phyloP scores from a whole-genome alignment of 1,140 invertebrate species.

The Holcopasites calliopsidis region DNA sequence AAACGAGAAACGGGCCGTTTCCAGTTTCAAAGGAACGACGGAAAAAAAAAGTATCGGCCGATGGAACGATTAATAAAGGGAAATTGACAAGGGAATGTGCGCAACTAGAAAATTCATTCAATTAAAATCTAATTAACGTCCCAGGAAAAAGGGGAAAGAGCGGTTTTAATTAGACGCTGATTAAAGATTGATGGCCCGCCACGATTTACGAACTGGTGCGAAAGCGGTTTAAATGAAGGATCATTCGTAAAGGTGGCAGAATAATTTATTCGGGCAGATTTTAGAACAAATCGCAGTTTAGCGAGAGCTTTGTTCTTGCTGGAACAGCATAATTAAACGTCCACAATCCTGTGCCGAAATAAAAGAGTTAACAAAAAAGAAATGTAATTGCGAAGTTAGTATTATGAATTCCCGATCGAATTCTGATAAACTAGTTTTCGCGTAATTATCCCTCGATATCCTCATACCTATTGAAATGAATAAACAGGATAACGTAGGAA shows the following conservation, averaged over 20 bases:
- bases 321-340: no score
- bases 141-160: neutral
- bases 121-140: conserved; percentile 40
- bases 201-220: neutral
- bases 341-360: no score
- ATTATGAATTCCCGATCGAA: no score
- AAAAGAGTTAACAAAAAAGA: no score
- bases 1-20: neutral
- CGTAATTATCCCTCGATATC: no score
- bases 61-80: conserved; percentile 2
- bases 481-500: no score
- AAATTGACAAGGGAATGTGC: conserved; percentile 16
- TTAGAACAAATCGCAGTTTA: no score
- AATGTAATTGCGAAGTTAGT: no score
- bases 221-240: neutral
- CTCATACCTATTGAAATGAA: no score
- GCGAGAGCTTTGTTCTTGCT: no score
- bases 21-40: neutral
- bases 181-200: conserved; percentile 25
- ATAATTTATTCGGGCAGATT: no score
- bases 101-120: conserved; percentile 27
- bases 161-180: conserved; percentile 27
- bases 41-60: neutral
- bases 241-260: neutral
- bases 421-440: no score